phyloP scores from a whole-genome alignment of 2,888 invertebrate genomes.

The Parasteatoda lunata region DNA sequence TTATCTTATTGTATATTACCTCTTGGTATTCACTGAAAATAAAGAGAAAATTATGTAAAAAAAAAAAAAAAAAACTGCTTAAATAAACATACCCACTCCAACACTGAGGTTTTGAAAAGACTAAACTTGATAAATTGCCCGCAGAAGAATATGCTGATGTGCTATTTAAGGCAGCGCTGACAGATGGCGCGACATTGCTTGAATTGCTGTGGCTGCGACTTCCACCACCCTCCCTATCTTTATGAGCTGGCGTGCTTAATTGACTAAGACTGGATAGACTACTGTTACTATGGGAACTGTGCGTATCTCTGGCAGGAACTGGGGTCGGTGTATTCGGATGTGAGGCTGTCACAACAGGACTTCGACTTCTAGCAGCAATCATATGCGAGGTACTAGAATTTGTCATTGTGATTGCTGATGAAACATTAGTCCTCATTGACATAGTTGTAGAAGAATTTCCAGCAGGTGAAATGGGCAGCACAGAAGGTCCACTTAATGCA shows the following conservation, averaged over 20 bases:
- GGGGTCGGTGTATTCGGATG: constrained; percentile 65
- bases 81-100: constrained; percentile 70
- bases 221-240: constrained; percentile 41
- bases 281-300: constrained; percentile 66
- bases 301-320: constrained; percentile 60
- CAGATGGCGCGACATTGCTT: constrained; percentile 58
- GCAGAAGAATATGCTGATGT: constrained; percentile 49
- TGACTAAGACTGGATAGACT: constrained; percentile 70
- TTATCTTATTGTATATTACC: no score
- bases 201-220: constrained; percentile 66
- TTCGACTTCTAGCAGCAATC: constrained; percentile 32
- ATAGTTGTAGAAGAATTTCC: constrained; percentile 6
- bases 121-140: constrained; percentile 69
- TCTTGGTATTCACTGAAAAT: no score
- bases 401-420: constrained; percentile 36
- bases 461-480: constrained; percentile 30
- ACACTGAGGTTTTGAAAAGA: constrained; percentile 70
- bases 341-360: constrained; percentile 46
- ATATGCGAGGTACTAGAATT: constrained; percentile 10
- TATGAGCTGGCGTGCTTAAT: constrained; percentile 64
- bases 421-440: constrained; percentile 17
- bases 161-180: constrained; percentile 52
- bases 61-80: no score
- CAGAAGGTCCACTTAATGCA: constrained; percentile 11
- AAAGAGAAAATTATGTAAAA: no score